Evolutionary conservation across 2,888 invertebrate species (phyloP).

Genomic region (Lithodes maja): DNA sequence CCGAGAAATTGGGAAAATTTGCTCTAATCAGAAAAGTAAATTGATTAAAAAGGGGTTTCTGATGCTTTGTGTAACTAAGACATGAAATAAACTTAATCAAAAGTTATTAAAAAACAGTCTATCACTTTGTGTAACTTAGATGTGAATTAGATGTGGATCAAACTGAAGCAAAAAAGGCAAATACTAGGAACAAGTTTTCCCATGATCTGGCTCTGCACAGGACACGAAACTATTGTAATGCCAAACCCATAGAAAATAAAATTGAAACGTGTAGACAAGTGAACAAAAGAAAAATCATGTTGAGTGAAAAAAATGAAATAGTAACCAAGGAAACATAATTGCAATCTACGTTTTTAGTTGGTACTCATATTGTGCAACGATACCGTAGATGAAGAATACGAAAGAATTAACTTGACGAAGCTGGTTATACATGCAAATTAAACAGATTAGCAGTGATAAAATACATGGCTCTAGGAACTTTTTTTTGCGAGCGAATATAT

Average conservation of each 20-base stretch:
- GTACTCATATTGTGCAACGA: background rate
- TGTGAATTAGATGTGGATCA: too few species aligned
- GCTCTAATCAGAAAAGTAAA: constrained; percentile 2
- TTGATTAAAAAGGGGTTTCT: too few species aligned
- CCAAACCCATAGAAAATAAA: constrained; percentile 45
- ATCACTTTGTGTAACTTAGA: too few species aligned
- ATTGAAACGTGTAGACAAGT: constrained; percentile 30
- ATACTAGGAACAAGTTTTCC: constrained; percentile 22
- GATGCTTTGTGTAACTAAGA: too few species aligned
- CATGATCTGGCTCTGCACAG: constrained; percentile 44
- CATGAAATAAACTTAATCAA: too few species aligned
- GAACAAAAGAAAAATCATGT: constrained; percentile 17
- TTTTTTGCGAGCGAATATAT: constrained; percentile 6
- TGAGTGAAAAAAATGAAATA: constrained; percentile 8
- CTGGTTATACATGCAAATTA: constrained; percentile 50
- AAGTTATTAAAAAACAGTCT: too few species aligned
- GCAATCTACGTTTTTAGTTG: constrained; percentile 30
- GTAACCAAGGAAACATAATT: constrained; percentile 14
- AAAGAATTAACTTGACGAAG: constrained; percentile 24
- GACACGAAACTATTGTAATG: constrained; percentile 56
- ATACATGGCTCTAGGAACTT: constrained; percentile 42
- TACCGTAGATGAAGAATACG: constrained; percentile 22
- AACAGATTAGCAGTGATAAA: constrained; percentile 26
- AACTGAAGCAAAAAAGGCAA: background rate
- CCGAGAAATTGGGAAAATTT: background rate